Base-by-base conservation (phyloP, 2,113 vertebrate genomes). In the Leptosomus discolor region DNA sequence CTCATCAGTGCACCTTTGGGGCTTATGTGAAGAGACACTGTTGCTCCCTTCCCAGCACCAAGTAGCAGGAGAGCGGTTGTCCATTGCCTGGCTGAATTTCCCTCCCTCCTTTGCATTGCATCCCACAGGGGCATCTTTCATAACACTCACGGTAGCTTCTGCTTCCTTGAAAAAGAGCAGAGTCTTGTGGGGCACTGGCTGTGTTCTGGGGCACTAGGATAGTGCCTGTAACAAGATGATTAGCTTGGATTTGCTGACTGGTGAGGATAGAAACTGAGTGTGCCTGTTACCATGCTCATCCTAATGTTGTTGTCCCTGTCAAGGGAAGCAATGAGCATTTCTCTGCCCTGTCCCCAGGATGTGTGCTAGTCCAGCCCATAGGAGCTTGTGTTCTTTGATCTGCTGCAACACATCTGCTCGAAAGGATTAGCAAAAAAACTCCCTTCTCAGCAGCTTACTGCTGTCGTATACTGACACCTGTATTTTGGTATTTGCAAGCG, bases 371-470 rank as follows among this genome's bases (percentile, higher is more conserved):
- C 83, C 65, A 92, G 46, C 39, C 88, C 4, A 7, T 61, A 61
- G 91, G 82, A 95, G 78, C 68, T 63, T 58, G 19, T 92, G 80
- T 95, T 93, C 85, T 96, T 96, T 96, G 93, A 92, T 96, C 88
- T 97, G 64, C 74, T 46, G 75, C 84, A 89, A 75, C 74, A 90
- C 94, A 96, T 94, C 87, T 96, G 90, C 88, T 82, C 29, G 0
- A 79, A 96, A 95, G 92, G 95, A 97, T 97, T 96, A 96, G 61
- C 75, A 71, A 79, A 95, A n/a, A 95, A 96, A 94, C 85, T 92
- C 95, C 88, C 88, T 90, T 85, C 88, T 97, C 95, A 88, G 88
- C 95, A 97, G 88, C 93, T 95, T 94, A 85, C 13, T 11, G 88
- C 69, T 96, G 96, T 95, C 30, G 1, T 97, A 83, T 84, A 95